Evolutionary conservation across 2,888 invertebrate genomes (phyloP).

Genomic region (Dromius quadrimaculatus): DNA sequence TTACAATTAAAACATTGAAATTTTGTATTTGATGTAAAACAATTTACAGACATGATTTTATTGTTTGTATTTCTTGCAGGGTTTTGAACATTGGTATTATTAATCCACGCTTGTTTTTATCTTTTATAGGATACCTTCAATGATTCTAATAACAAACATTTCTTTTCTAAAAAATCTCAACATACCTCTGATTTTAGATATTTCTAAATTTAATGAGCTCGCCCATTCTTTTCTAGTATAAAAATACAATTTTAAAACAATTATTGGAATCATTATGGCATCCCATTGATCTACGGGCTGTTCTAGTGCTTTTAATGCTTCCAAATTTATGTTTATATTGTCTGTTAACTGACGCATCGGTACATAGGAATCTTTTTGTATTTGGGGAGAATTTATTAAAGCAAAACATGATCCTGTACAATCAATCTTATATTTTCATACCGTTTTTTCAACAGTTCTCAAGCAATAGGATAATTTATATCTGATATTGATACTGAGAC

Average conservation of each 20-base stretch:
- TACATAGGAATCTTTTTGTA: slow-evolving; percentile 5
- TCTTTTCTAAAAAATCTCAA: slow-evolving; percentile 35
- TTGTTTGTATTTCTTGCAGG: neutral
- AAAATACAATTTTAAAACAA: slow-evolving; percentile 56
- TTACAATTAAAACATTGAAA: slow-evolving; percentile 33
- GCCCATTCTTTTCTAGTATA: slow-evolving; percentile 57
- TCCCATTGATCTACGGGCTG: slow-evolving; percentile 56
- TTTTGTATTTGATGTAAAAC: neutral
- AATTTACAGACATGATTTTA: neutral
- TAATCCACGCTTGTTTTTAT: neutral
- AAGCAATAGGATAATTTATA: slow-evolving; percentile 53
- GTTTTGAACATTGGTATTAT: neutral
- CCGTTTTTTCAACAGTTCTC: slow-evolving; percentile 53
- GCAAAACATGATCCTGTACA: slow-evolving; percentile 51
- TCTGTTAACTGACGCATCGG: slow-evolving; percentile 36
- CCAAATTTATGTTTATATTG: slow-evolving; percentile 24
- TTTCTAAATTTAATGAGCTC: neutral
- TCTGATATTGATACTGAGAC: no score
- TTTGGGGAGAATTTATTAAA: slow-evolving; percentile 50
- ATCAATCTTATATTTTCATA: slow-evolving; percentile 54
- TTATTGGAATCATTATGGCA: slow-evolving; percentile 55
- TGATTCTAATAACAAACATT: slow-evolving; percentile 6
- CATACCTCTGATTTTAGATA: slow-evolving; percentile 12
- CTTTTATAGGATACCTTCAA: neutral
- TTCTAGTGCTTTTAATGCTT: slow-evolving; percentile 44